Base-by-base conservation (phyloP, 1,140 invertebrate genomes). In the Pantala flavescens region DNA sequence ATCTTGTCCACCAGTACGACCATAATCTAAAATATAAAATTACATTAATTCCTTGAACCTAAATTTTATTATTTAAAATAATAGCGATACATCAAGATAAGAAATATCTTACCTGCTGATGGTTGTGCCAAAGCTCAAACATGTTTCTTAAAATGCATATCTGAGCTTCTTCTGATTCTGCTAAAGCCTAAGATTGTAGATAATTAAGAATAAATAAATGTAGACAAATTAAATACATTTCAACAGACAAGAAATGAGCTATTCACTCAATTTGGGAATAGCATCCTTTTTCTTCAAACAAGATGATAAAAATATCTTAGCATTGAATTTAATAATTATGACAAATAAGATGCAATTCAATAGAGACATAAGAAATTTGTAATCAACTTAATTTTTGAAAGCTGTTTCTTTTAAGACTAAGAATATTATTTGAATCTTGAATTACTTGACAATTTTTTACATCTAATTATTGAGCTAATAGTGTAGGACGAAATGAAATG, bases 1-100 rank as follows among this genome's bases (percentile, higher is more conserved):
- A 99, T 90, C 85, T 99, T 98, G 82, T 99, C 97, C 7, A 97
- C 92, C 0, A 99, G 84, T 0, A 99, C 94, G 49, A 92, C 90
- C 87, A 99, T 91, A 95, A 99, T 98, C 86, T 98, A 73, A 55
- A 70, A 74, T 24, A 77, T 73, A 9, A 72, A 19, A 19, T 12
- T 12, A 63, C 14, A 63, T 19, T 16, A 7, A 3, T 16, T 63
- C 3, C 3, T 19, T 63, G 49, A 9, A 36, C 28, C 2, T 12
- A 63, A 63, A 63, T 63, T 63, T 63, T 7, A 63, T 63, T 70
- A 11, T 2, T 70, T 21, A 70, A 11, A 21, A 9, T 2, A 36
- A 9, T 36, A 36, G 9, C 28, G 2, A 2, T 36, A 36, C 28
- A 36, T n/a, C n/a, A 36, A 36, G 28, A 5, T 36, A n/a, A n/a